Base-by-base conservation (phyloP, 1,140 invertebrate genomes). In the Heliothis subflexa region DNA sequence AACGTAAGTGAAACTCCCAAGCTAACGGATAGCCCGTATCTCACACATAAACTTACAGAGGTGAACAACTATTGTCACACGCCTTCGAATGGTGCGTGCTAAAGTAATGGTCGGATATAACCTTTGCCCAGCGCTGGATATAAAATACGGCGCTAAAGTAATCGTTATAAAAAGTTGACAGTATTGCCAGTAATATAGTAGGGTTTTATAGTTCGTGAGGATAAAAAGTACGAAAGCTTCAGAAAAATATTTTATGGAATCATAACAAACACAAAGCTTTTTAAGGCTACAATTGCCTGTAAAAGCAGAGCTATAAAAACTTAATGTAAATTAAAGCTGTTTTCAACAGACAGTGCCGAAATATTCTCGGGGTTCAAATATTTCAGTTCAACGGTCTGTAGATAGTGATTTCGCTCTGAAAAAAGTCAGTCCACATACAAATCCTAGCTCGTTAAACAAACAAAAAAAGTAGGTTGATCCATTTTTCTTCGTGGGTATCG, bases 241-340 rank as follows among this genome's bases (percentile, higher is more conserved):
- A n/a, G 45, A 40, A 57, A 55, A 3, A 62, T 61, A 59, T 75
- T 75, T 75, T 50, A 47, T 55, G 70, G 70, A 72, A 72, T 57
- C 33, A 47, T 72, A 57, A 57, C 28, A 72, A 28, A 55, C 13
- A 71, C 45, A 47, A n/a, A 45, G 3, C 1, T 64, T 40, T 68
- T 16, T 50, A 49, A 25, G 45, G 18, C 21, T 49, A 13, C 45
- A 47, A 21, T 68, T 68, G 21, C n/a, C 11, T 50, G 64, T 21
- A 49, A 52, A 14, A 70, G 18, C 33, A 9, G 5, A 40, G 5
- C 33, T 40, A 40, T 40, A 40, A 40, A 9, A 40, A 7, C 33
- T 40, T 40, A 40, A 40, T 7, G 33, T 40, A 9, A 40, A 9
- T 40, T 0, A 62, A 14, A 33, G n/a, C 25, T 61, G 57, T 14